These are phyloP conservation scores for Pseudochaenichthys georgianus DNA, from an alignment of 2,797 vertebrate species.

Conservation along the genomic window DNA sequence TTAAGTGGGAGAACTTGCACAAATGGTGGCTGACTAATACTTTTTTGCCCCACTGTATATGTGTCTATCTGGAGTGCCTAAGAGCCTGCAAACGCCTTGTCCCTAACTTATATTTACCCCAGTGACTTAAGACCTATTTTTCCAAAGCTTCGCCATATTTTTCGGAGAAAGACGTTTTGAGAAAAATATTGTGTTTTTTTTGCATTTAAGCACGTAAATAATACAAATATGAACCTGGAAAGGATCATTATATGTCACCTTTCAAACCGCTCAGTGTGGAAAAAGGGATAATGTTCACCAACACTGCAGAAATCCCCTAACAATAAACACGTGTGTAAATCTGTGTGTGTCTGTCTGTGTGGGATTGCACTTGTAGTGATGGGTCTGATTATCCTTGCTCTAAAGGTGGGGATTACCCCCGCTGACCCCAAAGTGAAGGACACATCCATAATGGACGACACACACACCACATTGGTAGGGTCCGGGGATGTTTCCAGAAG, in stretches of 20 bases:
- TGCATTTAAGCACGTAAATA: too few species aligned
- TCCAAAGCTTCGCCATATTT: too few species aligned
- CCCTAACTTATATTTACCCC: too few species aligned
- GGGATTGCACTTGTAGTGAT: slow-evolving; percentile 37
- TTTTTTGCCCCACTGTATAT: background rate
- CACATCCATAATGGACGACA: slow-evolving; percentile 47
- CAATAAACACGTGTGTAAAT: slow-evolving; percentile 21
- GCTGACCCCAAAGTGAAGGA: slow-evolving; percentile 55
- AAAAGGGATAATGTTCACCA: background rate
- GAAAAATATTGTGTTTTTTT: too few species aligned
- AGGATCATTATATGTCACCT: too few species aligned
- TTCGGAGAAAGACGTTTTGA: too few species aligned
- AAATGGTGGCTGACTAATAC: too few species aligned
- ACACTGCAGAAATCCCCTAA: slow-evolving; percentile 11
- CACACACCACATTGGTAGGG: background rate
- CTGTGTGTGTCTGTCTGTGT: slow-evolving; percentile 22
- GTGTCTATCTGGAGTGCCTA: background rate
- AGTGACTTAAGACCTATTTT: too few species aligned
- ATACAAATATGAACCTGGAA: too few species aligned
- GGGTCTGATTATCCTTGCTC: slow-evolving; percentile 52
- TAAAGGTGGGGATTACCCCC: slow-evolving; percentile 58
- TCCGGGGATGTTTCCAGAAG: slow-evolving; percentile 32
- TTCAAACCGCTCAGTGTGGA: background rate
- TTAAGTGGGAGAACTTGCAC: too few species aligned
- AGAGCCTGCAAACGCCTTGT: background rate